phyloP scores from a whole-genome alignment of 2,797 vertebrate genomes.

The Sebastes itinus region DNA sequence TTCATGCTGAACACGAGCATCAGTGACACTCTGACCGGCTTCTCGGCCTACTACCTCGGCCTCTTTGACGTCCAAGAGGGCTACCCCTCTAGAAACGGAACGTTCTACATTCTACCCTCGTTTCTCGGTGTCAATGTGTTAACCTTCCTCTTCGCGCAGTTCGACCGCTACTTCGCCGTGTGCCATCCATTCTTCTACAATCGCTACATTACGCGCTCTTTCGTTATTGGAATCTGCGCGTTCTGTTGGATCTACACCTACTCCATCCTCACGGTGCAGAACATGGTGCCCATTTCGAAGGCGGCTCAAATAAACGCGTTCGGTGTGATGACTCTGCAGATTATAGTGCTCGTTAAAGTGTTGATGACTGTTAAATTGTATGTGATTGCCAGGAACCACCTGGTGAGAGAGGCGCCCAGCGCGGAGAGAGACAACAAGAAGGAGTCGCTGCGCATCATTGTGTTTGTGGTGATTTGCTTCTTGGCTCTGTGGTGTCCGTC shows the following conservation, averaged over 20 bases:
- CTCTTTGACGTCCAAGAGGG: constrained; percentile 86
- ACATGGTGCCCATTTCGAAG: constrained; percentile 76
- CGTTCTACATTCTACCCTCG: constrained; percentile 82
- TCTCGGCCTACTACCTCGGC: constrained; percentile 83
- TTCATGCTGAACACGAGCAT: constrained; percentile 88
- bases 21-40: constrained; percentile 84
- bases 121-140: constrained; percentile 85
- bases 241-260: constrained; percentile 85
- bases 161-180: constrained; percentile 84
- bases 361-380: constrained; percentile 84
- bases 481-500: constrained; percentile 83
- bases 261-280: constrained; percentile 77
- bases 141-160: constrained; percentile 85
- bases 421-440: constrained; percentile 78
- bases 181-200: constrained; percentile 84
- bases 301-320: constrained; percentile 83
- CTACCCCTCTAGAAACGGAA: constrained; percentile 81
- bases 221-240: constrained; percentile 73
- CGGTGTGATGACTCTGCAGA: constrained; percentile 80
- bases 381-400: constrained; percentile 80
- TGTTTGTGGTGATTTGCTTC: constrained; percentile 84
- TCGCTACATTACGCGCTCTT: constrained; percentile 67
- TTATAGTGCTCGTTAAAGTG: constrained; percentile 80
- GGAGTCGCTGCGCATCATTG: constrained; percentile 83
- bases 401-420: constrained; percentile 76